These are phyloP conservation scores for Tetragonula carbonaria DNA, from an alignment of 2,888 invertebrate genomes.

Conservation along the genomic window DNA sequence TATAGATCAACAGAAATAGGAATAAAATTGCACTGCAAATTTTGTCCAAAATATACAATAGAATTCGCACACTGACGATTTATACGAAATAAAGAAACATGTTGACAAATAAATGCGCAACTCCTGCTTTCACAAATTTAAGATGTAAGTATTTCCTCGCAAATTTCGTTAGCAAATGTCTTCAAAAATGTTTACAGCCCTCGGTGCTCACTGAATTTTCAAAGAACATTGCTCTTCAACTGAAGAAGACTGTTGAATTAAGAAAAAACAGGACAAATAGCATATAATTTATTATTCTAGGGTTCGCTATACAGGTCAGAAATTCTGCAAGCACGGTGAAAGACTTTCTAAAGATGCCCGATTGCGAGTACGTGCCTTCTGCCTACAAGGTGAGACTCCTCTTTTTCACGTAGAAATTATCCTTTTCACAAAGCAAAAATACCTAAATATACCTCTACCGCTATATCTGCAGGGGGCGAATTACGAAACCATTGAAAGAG, in stretches of 20 bases:
- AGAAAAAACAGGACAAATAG: background rate
- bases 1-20: background rate
- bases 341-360: slow-evolving; percentile 34
- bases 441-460: background rate
- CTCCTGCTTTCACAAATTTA: background rate
- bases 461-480: slow-evolving; percentile 86
- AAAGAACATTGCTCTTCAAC: background rate
- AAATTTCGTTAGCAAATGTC: no score
- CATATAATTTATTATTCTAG: slow-evolving; percentile 7
- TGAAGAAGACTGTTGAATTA: background rate
- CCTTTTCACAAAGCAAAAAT: background rate
- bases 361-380: slow-evolving; percentile 24
- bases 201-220: no score
- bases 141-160: slow-evolving; percentile 29
- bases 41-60: background rate
- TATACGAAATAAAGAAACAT: slow-evolving; percentile 14
- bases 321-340: background rate
- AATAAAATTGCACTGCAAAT: background rate
- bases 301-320: slow-evolving; percentile 1
- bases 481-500: slow-evolving; percentile 86
- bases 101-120: background rate
- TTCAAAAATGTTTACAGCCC: no score
- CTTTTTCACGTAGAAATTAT: background rate
- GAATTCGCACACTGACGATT: background rate
- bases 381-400: slow-evolving; percentile 29